These are phyloP conservation scores for Lepidocyrtinus sp. DNA, from an alignment of 2,888 invertebrate species.

Conservation along the genomic window DNA sequence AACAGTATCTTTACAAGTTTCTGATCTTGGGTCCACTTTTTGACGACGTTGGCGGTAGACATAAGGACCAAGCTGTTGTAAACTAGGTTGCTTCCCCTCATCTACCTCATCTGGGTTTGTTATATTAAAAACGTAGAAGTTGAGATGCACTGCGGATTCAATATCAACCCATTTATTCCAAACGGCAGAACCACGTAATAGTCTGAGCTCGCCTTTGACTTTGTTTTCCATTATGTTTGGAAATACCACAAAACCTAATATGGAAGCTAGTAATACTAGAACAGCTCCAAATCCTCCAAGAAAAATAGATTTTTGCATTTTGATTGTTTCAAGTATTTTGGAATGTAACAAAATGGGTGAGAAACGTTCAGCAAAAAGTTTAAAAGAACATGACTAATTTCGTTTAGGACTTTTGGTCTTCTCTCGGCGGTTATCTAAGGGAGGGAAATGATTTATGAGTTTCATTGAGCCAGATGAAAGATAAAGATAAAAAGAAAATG, in stretches of 20 bases:
- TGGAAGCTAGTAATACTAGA: conserved; percentile 28
- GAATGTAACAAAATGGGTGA: not conserved
- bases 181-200: conserved; percentile 30
- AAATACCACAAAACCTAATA: conserved; percentile 46
- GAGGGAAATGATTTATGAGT: too few species aligned
- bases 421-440: too few species aligned
- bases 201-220: conserved; percentile 38
- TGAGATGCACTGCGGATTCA: conserved; percentile 33
- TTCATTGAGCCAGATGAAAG: too few species aligned
- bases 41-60: conserved; percentile 21
- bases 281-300: conserved; percentile 18
- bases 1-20: conserved; percentile 36
- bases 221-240: conserved; percentile 32
- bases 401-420: too few species aligned
- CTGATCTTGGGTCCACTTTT: conserved; percentile 23
- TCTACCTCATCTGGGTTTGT: conserved; percentile 48
- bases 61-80: conserved; percentile 41
- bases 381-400: too few species aligned
- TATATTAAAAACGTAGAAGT: conserved; percentile 47
- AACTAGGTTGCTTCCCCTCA: conserved; percentile 1
- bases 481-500: too few species aligned
- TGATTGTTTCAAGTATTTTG: not conserved
- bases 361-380: too few species aligned
- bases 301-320: conserved; percentile 7
- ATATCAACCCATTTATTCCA: conserved; percentile 56